phyloP scores from a whole-genome alignment of 2,113 vertebrate species.

The Lepidothrix coronata region DNA sequence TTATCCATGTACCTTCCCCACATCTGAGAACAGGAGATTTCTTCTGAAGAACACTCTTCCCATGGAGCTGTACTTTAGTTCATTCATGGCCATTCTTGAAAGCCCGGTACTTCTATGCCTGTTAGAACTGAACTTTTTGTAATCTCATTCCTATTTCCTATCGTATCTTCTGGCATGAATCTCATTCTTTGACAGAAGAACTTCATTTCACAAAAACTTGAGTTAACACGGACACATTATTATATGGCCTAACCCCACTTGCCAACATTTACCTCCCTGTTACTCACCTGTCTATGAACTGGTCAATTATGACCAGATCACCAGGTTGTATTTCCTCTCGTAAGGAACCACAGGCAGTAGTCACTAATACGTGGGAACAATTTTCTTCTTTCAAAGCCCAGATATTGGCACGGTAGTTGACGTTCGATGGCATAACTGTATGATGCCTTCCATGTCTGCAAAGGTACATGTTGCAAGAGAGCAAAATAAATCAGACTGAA shows the following conservation, averaged over 20 bases:
- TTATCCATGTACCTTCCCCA: background rate
- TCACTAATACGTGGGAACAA: constrained; percentile 90
- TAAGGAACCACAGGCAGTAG: constrained; percentile 94
- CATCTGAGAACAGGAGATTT: background rate
- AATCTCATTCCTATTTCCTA: background rate
- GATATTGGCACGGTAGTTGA: constrained; percentile 95
- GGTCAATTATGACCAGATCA: constrained; percentile 92
- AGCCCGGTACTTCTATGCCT: background rate
- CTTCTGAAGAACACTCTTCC: background rate
- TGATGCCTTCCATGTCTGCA: constrained; percentile 91
- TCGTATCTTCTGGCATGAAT: background rate
- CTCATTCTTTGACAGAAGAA: background rate
- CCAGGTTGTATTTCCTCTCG: constrained; percentile 94
- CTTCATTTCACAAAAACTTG: background rate
- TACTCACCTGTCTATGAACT: constrained; percentile 90
- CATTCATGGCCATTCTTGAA: background rate
- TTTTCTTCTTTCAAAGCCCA: constrained; percentile 93
- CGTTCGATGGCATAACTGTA: constrained; percentile 89
- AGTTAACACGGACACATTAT: background rate
- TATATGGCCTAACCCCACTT: background rate
- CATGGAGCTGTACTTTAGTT: background rate
- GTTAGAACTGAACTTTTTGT: background rate
- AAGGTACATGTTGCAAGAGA: background rate
- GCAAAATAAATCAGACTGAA: background rate
- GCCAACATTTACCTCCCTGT: background rate